A percentile compares a stretch with the other conserved stretches of the same genome.
Evolutionary conservation across 2,888 invertebrate genomes (phyloP).

Genomic region (Chrysomela aeneicollis): DNA sequence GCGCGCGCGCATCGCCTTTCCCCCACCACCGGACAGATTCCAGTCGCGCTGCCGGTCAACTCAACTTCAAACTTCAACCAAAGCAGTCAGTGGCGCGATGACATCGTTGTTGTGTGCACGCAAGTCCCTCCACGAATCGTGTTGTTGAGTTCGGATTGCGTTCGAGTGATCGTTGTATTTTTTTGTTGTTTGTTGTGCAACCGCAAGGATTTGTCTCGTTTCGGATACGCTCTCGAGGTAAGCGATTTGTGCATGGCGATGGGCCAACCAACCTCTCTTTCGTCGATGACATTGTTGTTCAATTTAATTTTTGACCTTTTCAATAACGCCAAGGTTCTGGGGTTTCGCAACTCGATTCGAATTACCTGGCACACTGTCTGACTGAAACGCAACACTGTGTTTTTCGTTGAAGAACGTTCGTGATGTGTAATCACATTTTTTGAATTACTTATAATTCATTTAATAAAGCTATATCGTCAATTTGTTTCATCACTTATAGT

Average conservation of each 20-base stretch:
- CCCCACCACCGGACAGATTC: slow-evolving; percentile 10
- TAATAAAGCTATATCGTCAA: no score
- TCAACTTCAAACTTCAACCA: slow-evolving; percentile 18
- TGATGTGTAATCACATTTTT: no score
- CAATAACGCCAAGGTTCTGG: slow-evolving; percentile 25
- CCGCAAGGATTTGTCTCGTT: slow-evolving; percentile 37
- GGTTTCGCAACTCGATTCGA: slow-evolving; percentile 26
- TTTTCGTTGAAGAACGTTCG: neutral
- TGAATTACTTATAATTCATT: no score
- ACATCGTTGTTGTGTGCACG: slow-evolving; percentile 39
- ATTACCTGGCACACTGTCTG: slow-evolving; percentile 20
- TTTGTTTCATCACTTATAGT: neutral
- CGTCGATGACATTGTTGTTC: slow-evolving; percentile 40
- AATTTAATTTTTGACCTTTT: slow-evolving; percentile 41
- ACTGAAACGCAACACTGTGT: neutral
- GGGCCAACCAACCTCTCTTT: slow-evolving; percentile 13
- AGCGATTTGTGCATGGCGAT: slow-evolving; percentile 26
- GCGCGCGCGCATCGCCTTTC: neutral
- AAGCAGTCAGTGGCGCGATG: slow-evolving; percentile 44
- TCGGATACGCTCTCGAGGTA: slow-evolving; percentile 39
- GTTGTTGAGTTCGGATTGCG: slow-evolving; percentile 30
- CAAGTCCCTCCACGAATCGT: slow-evolving; percentile 27
- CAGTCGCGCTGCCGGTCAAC: neutral
- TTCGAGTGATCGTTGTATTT: slow-evolving; percentile 26
- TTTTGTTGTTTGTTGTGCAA: slow-evolving; percentile 34